Evolutionary conservation across 2,797 vertebrate species (phyloP), one percentile per base, ranked within the genome.

Genomic region (Paguma larvata): DNA sequence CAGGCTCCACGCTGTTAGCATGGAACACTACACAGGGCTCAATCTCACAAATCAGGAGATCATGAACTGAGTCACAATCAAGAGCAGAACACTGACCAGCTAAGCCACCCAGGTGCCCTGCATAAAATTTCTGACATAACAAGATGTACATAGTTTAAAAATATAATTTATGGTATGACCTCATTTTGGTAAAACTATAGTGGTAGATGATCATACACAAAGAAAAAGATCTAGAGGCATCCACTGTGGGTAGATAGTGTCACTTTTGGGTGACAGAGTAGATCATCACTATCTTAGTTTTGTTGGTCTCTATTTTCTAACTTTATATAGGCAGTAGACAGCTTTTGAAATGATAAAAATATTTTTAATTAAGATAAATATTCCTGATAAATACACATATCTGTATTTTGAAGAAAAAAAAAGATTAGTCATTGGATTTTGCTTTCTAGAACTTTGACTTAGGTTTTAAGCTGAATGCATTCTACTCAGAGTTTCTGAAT

Each of bases 281-380:
- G 1, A 5, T 15, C 11, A 67, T 38, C 19, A 41, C 10, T 32
- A 32, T 51, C 62, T 92, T 79, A 21, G 3, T 59, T 48, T 62
- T 73, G 23, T 16, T n/a, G 4, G 44, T 62, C 14, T 92, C 30
- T 21, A 4, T 34, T 85, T 92, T 90, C 34, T 89, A 62, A 65
- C 34, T 92, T 89, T n/a, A 23, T 18, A 30, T 27, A 65, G 38
- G 11, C 9, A 89, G 25, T 14, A 59, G 1, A 30, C 0, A 38
- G 44, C 25, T 90, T 91, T 70, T 77, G n/a, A 87, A 89, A 90
- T 62, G 15, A n/a, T 13, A 5, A 84, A 87, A 53, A 67, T 73
- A 32, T 44, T 83, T 92, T 56, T 41, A 88, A 62, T 73, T 44
- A 41, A 91, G 63, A 85, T 4, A 65, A 72, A 44, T 8, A 46